These are phyloP conservation scores for Procambarus clarkii DNA, from an alignment of 1,140 invertebrate species.

Conservation along the genomic window DNA sequence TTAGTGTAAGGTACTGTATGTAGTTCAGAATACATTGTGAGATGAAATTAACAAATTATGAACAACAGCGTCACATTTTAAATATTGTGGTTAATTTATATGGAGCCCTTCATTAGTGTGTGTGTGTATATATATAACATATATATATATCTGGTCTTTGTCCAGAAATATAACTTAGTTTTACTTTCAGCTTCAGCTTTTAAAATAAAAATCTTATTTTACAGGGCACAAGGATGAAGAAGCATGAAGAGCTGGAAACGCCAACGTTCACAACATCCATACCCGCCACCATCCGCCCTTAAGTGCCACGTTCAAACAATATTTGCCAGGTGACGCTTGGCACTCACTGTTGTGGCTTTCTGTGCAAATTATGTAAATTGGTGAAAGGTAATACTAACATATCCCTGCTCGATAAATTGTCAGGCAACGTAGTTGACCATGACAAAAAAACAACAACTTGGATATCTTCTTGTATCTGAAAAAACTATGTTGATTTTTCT, in stretches of 20 bases:
- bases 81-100: too few species aligned
- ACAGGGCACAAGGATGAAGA: slow-evolving; percentile 95
- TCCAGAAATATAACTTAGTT: too few species aligned
- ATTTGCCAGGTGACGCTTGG: background rate
- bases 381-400: slow-evolving; percentile 25
- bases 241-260: slow-evolving; percentile 95
- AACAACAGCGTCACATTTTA: too few species aligned
- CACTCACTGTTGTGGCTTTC: background rate
- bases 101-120: too few species aligned
- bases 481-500: background rate
- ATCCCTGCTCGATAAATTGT: background rate
- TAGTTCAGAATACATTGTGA: too few species aligned
- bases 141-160: too few species aligned
- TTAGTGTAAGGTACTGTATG: too few species aligned
- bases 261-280: slow-evolving; percentile 95
- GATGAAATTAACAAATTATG: too few species aligned
- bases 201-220: slow-evolving; percentile 58
- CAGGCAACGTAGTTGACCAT: background rate
- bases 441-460: background rate
- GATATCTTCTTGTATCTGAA: background rate
- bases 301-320: background rate
- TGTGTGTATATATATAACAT: too few species aligned
- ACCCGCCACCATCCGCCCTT: slow-evolving; percentile 77
- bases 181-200: background rate
- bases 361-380: slow-evolving; percentile 16